A percentile compares a stretch with the other conserved stretches of the same genome.
Conservation (phyloP, 2,113 vertebrate species). For the Odocoileus hemionus region DNA sequence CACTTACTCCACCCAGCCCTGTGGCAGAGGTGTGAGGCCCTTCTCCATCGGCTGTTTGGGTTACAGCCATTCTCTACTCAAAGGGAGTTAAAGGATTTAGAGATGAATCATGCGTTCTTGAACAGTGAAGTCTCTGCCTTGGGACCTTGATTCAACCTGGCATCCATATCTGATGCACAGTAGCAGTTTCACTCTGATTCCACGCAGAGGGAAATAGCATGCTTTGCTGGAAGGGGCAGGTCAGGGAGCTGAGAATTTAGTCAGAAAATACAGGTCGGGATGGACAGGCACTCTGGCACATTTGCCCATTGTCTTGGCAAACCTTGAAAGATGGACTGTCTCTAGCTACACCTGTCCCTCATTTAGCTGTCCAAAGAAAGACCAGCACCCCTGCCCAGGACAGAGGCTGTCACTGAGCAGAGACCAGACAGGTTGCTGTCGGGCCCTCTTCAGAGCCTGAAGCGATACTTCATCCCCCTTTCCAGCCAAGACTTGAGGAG, state of each 20-base stretch:
- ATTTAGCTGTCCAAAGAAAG: slow-evolving; percentile 44
- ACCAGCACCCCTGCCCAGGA: not conserved
- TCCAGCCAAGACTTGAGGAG: slow-evolving; percentile 44
- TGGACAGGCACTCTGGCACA: not conserved
- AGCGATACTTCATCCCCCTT: slow-evolving; percentile 27
- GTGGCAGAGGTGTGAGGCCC: not conserved
- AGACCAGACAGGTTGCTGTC: slow-evolving; percentile 35
- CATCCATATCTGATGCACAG: not conserved
- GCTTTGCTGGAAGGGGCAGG: slow-evolving; percentile 5
- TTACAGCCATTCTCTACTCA: not conserved
- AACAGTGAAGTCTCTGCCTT: not conserved
- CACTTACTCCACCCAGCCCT: not conserved
- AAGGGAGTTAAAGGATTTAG: not conserved
- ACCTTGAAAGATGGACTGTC: slow-evolving; percentile 6
- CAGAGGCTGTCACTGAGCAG: slow-evolving; percentile 25
- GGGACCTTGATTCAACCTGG: not conserved
- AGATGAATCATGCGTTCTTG: not conserved
- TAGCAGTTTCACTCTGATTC: not conserved
- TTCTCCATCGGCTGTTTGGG: not conserved
- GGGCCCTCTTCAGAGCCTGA: not conserved
- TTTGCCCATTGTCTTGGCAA: slow-evolving; percentile 29
- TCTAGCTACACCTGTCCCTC: slow-evolving; percentile 24
- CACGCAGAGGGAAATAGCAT: not conserved
- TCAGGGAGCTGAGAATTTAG: not conserved
- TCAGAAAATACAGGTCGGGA: slow-evolving; percentile 8